Evolutionary conservation across 2,797 vertebrate species (phyloP).

Genomic region (Brachyalestes nurse): DNA sequence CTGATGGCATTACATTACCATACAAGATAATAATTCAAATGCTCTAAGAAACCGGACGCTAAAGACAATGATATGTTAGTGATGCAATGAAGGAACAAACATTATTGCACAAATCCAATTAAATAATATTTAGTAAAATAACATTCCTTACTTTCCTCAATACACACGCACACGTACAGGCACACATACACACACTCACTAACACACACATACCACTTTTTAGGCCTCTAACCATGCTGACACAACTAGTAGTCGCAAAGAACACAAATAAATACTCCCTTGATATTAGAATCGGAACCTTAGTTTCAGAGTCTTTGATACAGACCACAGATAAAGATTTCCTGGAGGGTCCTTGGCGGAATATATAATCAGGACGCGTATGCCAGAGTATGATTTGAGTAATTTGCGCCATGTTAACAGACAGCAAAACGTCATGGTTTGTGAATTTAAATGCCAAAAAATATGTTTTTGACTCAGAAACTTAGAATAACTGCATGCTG

Average conservation of each 20-base stretch:
- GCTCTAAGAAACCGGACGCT: not conserved
- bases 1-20: conserved; percentile 16
- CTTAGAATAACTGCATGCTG: not conserved
- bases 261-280: conserved; percentile 33
- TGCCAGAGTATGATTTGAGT: conserved; percentile 3
- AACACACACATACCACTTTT: conserved; percentile 1
- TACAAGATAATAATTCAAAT: conserved; percentile 24
- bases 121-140: conserved; percentile 38
- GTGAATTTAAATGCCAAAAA: not conserved
- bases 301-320: conserved; percentile 11
- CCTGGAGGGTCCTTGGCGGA: not conserved
- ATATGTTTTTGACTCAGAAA: not conserved
- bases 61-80: conserved; percentile 14
- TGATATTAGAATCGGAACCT: conserved; percentile 16
- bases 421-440: not conserved
- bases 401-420: not conserved
- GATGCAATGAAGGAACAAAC: conserved; percentile 34
- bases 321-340: conserved; percentile 1
- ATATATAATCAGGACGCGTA: not conserved
- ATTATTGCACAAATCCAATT: conserved; percentile 49
- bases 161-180: not conserved
- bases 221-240: conserved; percentile 1
- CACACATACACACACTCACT: not conserved
- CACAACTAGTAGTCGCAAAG: conserved; percentile 15
- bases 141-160: conserved; percentile 11